Percentiles rank a stretch among this genome's conserved stretches.
Conservation (phyloP, 2,113 vertebrate species). For the Takifugu bimaculatus region DNA sequence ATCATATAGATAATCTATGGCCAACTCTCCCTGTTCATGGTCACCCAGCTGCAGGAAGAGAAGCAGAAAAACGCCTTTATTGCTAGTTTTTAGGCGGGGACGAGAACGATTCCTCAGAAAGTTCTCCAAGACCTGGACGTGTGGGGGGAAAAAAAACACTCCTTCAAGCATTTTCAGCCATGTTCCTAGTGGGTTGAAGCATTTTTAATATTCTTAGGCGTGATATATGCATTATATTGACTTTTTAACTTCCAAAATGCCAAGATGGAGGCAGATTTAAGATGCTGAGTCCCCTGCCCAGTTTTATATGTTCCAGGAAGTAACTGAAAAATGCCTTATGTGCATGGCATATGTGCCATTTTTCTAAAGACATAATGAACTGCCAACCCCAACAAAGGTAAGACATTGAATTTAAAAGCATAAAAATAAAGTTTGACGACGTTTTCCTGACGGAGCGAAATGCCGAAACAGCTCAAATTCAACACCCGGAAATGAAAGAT, state of each 20-base stretch:
- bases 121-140: not conserved
- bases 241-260: not conserved
- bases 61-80: not conserved
- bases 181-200: not conserved
- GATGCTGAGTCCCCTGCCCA: slow-evolving; percentile 16
- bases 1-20: too few relatives aligned
- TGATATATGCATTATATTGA: too few relatives aligned
- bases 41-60: not conserved
- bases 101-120: slow-evolving; percentile 1
- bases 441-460: too few relatives aligned
- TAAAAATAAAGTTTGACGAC: too few relatives aligned
- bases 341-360: not conserved
- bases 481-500: slow-evolving; percentile 55
- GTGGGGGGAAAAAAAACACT: not conserved
- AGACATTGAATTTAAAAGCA: too few relatives aligned
- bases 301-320: slow-evolving; percentile 57
- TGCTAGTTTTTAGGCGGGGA: not conserved
- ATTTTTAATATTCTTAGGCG: not conserved
- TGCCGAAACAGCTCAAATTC: slow-evolving; percentile 3
- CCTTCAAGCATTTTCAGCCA: not conserved
- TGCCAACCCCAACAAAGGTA: too few relatives aligned
- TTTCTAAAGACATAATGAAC: not conserved
- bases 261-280: slow-evolving; percentile 28
- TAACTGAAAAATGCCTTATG: slow-evolving; percentile 21
- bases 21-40: not conserved